A percentile compares a stretch with the other conserved stretches of the same genome.
phyloP scores from a whole-genome alignment of 2,797 vertebrate genomes.

The Malurus splendens region DNA sequence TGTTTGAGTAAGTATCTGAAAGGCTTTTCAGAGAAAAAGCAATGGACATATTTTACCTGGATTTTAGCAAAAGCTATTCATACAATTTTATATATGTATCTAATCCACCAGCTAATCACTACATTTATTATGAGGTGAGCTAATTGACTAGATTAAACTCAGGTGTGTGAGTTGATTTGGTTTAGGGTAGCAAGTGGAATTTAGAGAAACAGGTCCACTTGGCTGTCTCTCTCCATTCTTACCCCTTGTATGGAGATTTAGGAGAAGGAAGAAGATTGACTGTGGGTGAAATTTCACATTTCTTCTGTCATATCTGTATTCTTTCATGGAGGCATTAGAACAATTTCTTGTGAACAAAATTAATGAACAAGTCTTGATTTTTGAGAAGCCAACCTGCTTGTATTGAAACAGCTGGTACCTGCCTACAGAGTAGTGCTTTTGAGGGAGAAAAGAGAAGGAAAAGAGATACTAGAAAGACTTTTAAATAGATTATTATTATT shows the following conservation, averaged over 20 bases:
- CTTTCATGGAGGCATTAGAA: background rate
- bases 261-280: background rate
- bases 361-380: background rate
- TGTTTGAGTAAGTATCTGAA: constrained; percentile 36
- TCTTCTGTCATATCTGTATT: background rate
- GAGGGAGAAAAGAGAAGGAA: accelerated
- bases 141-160: constrained; percentile 1
- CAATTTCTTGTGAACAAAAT: background rate
- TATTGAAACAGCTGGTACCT: background rate
- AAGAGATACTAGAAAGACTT: background rate
- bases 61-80: constrained; percentile 48
- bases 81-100: background rate
- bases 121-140: background rate
- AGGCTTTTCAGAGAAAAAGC: constrained; percentile 13
- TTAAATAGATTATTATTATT: background rate
- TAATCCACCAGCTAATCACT: constrained; percentile 40
- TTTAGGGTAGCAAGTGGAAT: background rate
- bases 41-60: constrained; percentile 34
- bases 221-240: background rate
- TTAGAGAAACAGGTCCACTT: background rate
- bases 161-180: background rate
- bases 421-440: background rate
- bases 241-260: background rate
- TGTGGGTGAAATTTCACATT: background rate
- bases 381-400: background rate